phyloP scores from a whole-genome alignment of 2,888 invertebrate genomes.

The Neoscelio sp. region DNA sequence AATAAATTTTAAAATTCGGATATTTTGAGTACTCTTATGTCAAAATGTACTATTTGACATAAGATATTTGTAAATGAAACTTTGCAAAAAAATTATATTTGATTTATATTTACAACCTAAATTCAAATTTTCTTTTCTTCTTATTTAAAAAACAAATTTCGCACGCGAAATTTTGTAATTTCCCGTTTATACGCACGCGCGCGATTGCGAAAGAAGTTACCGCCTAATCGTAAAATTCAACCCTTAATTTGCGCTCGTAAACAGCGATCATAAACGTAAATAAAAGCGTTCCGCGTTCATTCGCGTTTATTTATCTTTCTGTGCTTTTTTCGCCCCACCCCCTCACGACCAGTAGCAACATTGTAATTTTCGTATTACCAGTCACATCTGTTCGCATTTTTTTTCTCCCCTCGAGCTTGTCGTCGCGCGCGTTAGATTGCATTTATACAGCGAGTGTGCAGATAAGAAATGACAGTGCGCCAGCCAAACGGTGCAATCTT shows the following conservation, averaged over 20 bases:
- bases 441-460: constrained; percentile 76
- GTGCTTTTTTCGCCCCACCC: not conserved
- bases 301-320: constrained; percentile 30
- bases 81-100: too few species aligned
- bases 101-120: too few species aligned
- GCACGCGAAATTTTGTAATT: constrained; percentile 33
- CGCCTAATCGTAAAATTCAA: constrained; percentile 57
- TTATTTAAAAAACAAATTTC: constrained; percentile 62
- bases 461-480: constrained; percentile 77
- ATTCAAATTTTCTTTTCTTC: too few species aligned
- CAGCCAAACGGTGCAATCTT: constrained; percentile 72
- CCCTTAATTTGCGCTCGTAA: constrained; percentile 48
- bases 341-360: constrained; percentile 27
- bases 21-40: too few species aligned
- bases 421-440: constrained; percentile 74
- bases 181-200: constrained; percentile 11
- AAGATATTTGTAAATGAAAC: too few species aligned
- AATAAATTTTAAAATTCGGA: constrained; percentile 52
- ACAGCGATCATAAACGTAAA: constrained; percentile 50
- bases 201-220: constrained; percentile 36
- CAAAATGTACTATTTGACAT: too few species aligned
- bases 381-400: constrained; percentile 64
- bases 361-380: constrained; percentile 65
- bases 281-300: constrained; percentile 33
- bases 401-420: constrained; percentile 53